Evolutionary conservation across 2,888 invertebrate species (phyloP).

Genomic region (Melanostoma mellinum): DNA sequence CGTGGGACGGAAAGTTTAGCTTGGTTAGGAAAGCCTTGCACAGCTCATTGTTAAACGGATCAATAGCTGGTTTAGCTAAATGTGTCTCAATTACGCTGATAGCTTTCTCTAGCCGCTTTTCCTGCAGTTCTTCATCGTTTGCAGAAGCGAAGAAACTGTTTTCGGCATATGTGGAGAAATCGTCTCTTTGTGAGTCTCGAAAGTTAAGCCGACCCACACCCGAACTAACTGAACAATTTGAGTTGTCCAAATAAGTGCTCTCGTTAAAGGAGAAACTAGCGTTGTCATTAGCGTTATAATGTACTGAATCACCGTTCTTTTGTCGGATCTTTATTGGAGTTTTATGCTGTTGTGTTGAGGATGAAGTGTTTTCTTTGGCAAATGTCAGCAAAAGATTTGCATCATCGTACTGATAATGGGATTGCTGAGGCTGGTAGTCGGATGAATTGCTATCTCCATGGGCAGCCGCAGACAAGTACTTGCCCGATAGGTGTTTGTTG

Average conservation of each 20-base stretch:
- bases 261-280: constrained; percentile 79
- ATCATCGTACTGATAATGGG: constrained; percentile 74
- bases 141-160: constrained; percentile 82
- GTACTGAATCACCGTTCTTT: constrained; percentile 72
- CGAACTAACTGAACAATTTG: constrained; percentile 79
- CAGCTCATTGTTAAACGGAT: constrained; percentile 92
- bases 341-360: constrained; percentile 53
- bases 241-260: constrained; percentile 79
- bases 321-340: constrained; percentile 64
- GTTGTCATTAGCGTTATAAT: constrained; percentile 79
- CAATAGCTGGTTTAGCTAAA: constrained; percentile 83
- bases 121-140: constrained; percentile 80
- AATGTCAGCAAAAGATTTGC: constrained; percentile 75
- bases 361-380: constrained; percentile 72
- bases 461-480: constrained; percentile 73
- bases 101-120: constrained; percentile 80
- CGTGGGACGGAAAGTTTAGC: constrained; percentile 88
- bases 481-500: constrained; percentile 75
- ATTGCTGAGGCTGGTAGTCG: constrained; percentile 54
- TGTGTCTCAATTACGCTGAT: constrained; percentile 80
- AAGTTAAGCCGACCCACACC: constrained; percentile 79
- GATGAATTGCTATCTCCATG: constrained; percentile 80
- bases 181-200: constrained; percentile 77
- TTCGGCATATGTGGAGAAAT: constrained; percentile 81
- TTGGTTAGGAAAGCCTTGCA: constrained; percentile 88